A percentile compares a stretch with the other conserved stretches of the same genome.
These are phyloP conservation scores for Sisyra terminalis DNA, from an alignment of 2,888 invertebrate genomes.

Conservation along the genomic window DNA sequence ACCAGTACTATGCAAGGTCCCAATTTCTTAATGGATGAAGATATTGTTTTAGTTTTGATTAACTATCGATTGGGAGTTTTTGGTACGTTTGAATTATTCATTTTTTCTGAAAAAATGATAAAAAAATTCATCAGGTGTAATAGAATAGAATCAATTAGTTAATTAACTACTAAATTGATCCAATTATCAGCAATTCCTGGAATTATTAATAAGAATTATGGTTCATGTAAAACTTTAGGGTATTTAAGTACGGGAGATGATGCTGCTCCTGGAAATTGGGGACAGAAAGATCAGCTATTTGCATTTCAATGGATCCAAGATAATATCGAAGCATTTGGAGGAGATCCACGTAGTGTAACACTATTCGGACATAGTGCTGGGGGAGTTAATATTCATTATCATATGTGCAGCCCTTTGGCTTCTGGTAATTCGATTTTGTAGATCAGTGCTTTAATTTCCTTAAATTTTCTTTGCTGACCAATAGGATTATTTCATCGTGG, in stretches of 20 bases:
- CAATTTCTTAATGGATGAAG: constrained; percentile 32
- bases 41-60: constrained; percentile 30
- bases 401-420: constrained; percentile 24
- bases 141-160: no score
- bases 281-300: constrained; percentile 30
- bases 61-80: constrained; percentile 26
- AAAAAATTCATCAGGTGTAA: no score
- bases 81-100: constrained; percentile 17
- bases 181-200: no score
- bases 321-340: constrained; percentile 28
- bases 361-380: constrained; percentile 33
- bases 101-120: not conserved
- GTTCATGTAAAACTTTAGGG: constrained; percentile 16
- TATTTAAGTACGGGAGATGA: constrained; percentile 30
- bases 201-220: no score
- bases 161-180: no score
- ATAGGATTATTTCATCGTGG: constrained; percentile 27
- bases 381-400: constrained; percentile 28
- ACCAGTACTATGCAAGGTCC: constrained; percentile 28
- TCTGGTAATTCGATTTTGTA: not conserved
- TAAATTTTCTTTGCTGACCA: no score
- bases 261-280: constrained; percentile 31
- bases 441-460: no score
- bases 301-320: constrained; percentile 30
- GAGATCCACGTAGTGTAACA: constrained; percentile 26